Percentiles rank a stretch among this genome's conserved stretches.
phyloP scores from a whole-genome alignment of 2,888 invertebrate genomes.

The Tetanocera ferruginea region DNA sequence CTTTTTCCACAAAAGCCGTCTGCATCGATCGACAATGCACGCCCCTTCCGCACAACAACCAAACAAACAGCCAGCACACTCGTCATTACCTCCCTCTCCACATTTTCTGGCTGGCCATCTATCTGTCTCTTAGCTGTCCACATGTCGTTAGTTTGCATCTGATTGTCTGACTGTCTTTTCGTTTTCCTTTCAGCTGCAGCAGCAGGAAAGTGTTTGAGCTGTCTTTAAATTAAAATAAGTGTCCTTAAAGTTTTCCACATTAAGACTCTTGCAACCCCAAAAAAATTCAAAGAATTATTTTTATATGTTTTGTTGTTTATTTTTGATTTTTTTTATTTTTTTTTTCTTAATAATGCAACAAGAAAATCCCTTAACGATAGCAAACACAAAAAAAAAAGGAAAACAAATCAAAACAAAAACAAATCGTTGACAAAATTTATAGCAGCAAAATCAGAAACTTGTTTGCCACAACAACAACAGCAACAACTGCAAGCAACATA shows the following conservation, averaged over 20 bases:
- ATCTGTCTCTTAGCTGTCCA: background rate
- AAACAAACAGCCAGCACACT: too few species aligned
- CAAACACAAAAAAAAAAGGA: constrained; percentile 6
- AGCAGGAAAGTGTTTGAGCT: constrained; percentile 13
- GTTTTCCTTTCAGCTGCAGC: background rate
- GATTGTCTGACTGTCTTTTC: background rate
- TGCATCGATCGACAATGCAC: too few species aligned
- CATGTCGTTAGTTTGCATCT: constrained; percentile 1
- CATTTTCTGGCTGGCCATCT: background rate
- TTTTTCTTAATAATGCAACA: background rate
- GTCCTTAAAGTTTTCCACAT: constrained; percentile 18
- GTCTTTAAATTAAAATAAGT: constrained; percentile 12
- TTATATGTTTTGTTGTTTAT: background rate
- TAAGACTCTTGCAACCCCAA: constrained; percentile 18
- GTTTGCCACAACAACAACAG: constrained; percentile 6
- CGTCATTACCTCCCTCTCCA: too few species aligned
- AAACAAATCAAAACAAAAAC: constrained; percentile 25
- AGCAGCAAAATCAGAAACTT: constrained; percentile 48
- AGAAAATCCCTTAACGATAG: background rate
- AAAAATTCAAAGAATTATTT: constrained; percentile 15
- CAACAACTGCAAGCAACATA: background rate
- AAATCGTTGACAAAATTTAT: constrained; percentile 55
- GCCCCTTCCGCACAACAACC: too few species aligned
- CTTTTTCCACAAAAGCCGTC: background rate
- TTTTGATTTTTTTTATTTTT: background rate